These are phyloP conservation scores for Camponotus pennsylvanicus DNA, from an alignment of 1,140 invertebrate genomes.

Conservation along the genomic window DNA sequence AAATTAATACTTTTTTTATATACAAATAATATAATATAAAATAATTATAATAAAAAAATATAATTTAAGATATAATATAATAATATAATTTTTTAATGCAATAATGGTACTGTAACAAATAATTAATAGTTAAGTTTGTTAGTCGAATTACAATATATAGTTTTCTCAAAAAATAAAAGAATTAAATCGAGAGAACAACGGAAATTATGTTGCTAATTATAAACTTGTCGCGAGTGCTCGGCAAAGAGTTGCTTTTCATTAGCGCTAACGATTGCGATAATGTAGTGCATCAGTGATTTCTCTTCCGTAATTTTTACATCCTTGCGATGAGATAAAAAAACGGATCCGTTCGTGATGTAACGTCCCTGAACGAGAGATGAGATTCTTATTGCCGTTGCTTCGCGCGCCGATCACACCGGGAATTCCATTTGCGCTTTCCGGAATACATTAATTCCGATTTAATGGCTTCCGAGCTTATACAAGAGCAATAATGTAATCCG, in stretches of 20 bases:
- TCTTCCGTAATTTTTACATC: constrained; percentile 68
- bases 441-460: constrained; percentile 45
- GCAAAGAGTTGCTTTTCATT: no score
- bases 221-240: not conserved
- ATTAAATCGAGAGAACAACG: not conserved
- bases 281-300: constrained; percentile 53
- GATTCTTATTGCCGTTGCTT: not conserved
- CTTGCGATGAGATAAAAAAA: constrained; percentile 57
- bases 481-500: constrained; percentile 14
- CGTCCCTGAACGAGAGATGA: not conserved
- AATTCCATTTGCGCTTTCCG: constrained; percentile 29
- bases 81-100: no score
- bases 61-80: no score
- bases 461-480: constrained; percentile 25
- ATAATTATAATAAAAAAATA: no score
- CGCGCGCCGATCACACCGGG: constrained; percentile 29
- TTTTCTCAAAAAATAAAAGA: not conserved
- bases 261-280: constrained; percentile 47
- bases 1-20: no score
- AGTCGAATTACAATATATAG: not conserved
- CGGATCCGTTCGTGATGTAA: not conserved
- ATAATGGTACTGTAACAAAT: no score
- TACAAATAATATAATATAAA: no score
- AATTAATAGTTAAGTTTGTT: no score
- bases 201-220: constrained; percentile 21